Percentiles rank a stretch among this genome's conserved stretches.
phyloP scores from a whole-genome alignment of 2,888 invertebrate species.

The Zhuqinia jingwanae region DNA sequence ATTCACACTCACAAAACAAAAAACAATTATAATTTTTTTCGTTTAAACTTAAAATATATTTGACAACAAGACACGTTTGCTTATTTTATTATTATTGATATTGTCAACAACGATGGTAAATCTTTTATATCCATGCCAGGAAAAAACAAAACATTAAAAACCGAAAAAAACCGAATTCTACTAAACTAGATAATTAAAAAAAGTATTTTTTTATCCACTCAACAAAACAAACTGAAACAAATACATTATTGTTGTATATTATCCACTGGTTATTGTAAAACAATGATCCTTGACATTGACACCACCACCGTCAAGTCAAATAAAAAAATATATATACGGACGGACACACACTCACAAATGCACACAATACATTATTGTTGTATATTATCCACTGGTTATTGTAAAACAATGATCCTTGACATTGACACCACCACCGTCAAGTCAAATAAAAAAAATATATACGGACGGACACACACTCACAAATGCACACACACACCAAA shows the following conservation, averaged over 20 bases:
- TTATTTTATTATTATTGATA: background rate
- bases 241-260: too few species aligned
- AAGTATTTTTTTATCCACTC: too few species aligned
- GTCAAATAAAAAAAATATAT: background rate
- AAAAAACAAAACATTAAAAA: background rate
- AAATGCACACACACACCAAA: too few species aligned
- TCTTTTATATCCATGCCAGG: too few species aligned
- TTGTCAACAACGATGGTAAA: background rate
- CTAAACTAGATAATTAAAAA: too few species aligned
- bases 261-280: slow-evolving; percentile 33
- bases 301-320: slow-evolving; percentile 5
- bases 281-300: slow-evolving; percentile 60
- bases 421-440: slow-evolving; percentile 48
- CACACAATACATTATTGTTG: too few species aligned
- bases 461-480: slow-evolving; percentile 10
- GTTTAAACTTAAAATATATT: slow-evolving; percentile 7
- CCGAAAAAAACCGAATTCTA: background rate
- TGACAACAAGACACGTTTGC: too few species aligned
- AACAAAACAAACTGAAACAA: too few species aligned
- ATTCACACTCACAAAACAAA: slow-evolving; percentile 5
- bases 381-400: slow-evolving; percentile 5
- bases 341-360: too few species aligned
- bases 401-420: slow-evolving; percentile 57
- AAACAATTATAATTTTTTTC: too few species aligned
- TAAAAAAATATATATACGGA: background rate